Base-by-base conservation (phyloP, 1,140 invertebrate species). In the Cyphomyrmex costatus region DNA sequence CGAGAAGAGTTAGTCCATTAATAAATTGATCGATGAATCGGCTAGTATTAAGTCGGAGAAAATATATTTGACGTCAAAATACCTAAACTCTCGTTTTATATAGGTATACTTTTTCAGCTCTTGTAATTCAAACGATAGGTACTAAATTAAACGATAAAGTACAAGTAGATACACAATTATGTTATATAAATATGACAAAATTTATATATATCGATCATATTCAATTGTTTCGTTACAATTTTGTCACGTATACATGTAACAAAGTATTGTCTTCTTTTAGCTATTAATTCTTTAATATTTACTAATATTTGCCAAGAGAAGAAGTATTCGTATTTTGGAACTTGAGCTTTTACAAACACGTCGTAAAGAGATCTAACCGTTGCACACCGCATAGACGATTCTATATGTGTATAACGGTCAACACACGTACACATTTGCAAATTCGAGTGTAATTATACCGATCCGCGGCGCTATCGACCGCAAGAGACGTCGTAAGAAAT, bases 11-110 rank as follows among this genome's bases (percentile, higher is more conserved):
- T 83, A 84, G 85, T 76, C 66, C 83, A 89, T 88, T 91, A 90
- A 90, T 88, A 91, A 90, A 90, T 90, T 86, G 86, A 91, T 90
- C 86, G 91, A 91, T 91, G 82, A 88, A 90, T 92, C 88, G 53
- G 56, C 74, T 73, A 84, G 79, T 53, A 42, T 78, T 63, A 60
- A 80, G 78, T 73, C 60, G 12, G 66, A n/a, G n/a, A 85, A 74
- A 60, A 65, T 53, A 78, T 53, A 21, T 27, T 30, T 46, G n/a
- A 51, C 74, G 24, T 63, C 46, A 30, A 78, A 78, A 73, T 73
- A 60, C 30, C 79, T 68, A 77, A 85, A 70, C 74, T 36, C 53
- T 36, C 53, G 30, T 73, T 42, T 42, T 58, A 46, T 58, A 19
- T 7, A 19, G 6, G 33, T 42, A 24, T 7, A 46, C 53, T 3